Conservation (phyloP, 2,888 invertebrate species). For the Homarus gammarus region DNA sequence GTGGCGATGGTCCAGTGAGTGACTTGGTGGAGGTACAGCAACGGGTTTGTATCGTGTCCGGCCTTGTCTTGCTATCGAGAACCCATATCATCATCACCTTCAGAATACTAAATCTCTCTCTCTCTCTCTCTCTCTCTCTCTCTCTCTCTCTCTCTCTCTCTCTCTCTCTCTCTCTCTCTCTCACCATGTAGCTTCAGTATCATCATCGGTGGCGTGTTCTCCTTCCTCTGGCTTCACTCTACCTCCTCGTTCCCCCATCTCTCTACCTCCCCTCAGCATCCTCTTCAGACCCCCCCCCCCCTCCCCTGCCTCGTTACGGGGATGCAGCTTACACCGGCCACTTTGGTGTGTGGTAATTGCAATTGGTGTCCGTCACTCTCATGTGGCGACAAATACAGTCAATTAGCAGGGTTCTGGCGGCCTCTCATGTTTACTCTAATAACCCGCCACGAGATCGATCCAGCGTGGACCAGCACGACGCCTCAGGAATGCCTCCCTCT, state of each 20-base stretch:
- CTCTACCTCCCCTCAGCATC: background rate
- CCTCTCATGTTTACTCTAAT: slow-evolving; percentile 49
- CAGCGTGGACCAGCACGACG: background rate
- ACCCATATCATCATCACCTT: slow-evolving; percentile 3
- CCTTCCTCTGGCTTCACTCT: too few relatives aligned
- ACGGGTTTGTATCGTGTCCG: slow-evolving; percentile 14
- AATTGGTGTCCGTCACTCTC: slow-evolving; percentile 28
- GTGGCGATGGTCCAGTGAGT: too few relatives aligned
- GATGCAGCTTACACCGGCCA: slow-evolving; percentile 22
- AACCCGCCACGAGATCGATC: slow-evolving; percentile 36
- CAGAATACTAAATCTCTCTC: slow-evolving; percentile 8
- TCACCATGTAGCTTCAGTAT: background rate
- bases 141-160: slow-evolving; percentile 8
- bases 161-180: slow-evolving; percentile 5
- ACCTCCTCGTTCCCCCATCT: background rate
- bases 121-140: background rate
- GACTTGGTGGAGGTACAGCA: background rate
- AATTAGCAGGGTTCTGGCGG: slow-evolving; percentile 27
- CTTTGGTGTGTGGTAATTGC: slow-evolving; percentile 53
- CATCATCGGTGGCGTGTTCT: too few relatives aligned
- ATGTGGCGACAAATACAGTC: slow-evolving; percentile 51
- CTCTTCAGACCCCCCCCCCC: background rate
- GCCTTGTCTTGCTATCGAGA: slow-evolving; percentile 6
- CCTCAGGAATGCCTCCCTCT: slow-evolving; percentile 18
- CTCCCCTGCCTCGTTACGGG: slow-evolving; percentile 11